Evolutionary conservation across 2,797 vertebrate species (phyloP).

Genomic region (Graptemys geographica): DNA sequence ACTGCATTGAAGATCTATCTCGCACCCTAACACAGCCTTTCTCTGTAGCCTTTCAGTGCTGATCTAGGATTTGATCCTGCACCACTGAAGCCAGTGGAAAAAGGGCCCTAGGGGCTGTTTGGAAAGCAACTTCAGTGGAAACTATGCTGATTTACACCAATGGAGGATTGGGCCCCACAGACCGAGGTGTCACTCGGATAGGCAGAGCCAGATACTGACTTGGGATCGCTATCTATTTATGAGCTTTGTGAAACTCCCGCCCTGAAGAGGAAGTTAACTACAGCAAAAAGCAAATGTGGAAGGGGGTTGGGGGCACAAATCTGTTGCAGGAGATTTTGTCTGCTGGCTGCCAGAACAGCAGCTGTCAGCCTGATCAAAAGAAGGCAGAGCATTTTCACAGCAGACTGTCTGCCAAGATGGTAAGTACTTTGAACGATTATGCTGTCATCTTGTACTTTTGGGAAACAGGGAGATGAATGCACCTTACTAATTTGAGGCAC

Average conservation of each 20-base stretch:
- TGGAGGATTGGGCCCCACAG: background rate
- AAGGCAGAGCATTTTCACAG: background rate
- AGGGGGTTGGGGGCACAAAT: background rate
- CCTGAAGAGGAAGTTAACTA: conserved; percentile 58
- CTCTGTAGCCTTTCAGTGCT: background rate
- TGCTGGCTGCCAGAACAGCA: rapidly evolving
- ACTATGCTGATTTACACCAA: background rate
- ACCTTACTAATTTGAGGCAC: background rate
- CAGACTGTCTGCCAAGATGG: conserved; percentile 20
- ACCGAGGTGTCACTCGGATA: background rate
- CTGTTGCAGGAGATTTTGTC: background rate
- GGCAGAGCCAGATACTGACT: background rate
- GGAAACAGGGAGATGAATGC: background rate
- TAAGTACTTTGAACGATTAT: conserved; percentile 17
- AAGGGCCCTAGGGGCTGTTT: background rate
- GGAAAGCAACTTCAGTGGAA: background rate
- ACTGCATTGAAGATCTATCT: background rate
- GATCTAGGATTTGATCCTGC: background rate
- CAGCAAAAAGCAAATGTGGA: background rate
- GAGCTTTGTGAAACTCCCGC: background rate
- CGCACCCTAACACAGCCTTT: background rate
- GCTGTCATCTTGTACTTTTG: background rate
- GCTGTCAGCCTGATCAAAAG: background rate
- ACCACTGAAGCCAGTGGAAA: background rate
- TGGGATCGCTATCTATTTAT: background rate